Evolutionary conservation across 2,113 vertebrate species (phyloP).

Genomic region (Microtus ochrogaster): DNA sequence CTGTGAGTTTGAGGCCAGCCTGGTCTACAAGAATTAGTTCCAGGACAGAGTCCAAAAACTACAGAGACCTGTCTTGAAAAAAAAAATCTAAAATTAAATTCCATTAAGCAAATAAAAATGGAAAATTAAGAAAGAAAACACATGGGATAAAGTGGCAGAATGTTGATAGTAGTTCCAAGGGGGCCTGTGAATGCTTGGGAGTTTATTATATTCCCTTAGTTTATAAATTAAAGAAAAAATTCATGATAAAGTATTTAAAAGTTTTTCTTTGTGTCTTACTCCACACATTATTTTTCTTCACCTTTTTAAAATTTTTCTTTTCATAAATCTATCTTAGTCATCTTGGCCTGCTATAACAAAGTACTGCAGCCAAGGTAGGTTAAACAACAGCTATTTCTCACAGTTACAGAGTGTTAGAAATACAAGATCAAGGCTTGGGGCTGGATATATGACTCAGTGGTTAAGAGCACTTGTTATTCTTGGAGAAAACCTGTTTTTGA

Average conservation of each 20-base stretch:
- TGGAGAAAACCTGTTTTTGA: background rate
- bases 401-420: background rate
- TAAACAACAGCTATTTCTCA: background rate
- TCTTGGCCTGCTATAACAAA: background rate
- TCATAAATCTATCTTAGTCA: background rate
- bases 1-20: too few relatives aligned
- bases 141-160: background rate
- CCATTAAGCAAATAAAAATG: conserved; percentile 18
- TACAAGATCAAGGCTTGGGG: background rate
- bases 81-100: background rate
- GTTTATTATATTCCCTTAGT: background rate
- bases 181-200: background rate
- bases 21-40: too few relatives aligned
- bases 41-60: too few relatives aligned
- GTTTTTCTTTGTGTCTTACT: background rate
- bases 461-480: background rate
- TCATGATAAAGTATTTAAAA: background rate
- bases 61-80: too few relatives aligned
- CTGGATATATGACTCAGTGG: background rate
- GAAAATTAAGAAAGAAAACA: background rate
- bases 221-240: background rate
- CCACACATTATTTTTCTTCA: background rate
- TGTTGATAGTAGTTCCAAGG: background rate
- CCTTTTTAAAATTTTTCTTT: conserved; percentile 15
- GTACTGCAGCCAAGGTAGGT: background rate